A percentile compares a stretch with the other conserved stretches of the same genome.
These are phyloP conservation scores for Galemys pyrenaicus DNA, from an alignment of 2,113 vertebrate species.

Conservation along the genomic window DNA sequence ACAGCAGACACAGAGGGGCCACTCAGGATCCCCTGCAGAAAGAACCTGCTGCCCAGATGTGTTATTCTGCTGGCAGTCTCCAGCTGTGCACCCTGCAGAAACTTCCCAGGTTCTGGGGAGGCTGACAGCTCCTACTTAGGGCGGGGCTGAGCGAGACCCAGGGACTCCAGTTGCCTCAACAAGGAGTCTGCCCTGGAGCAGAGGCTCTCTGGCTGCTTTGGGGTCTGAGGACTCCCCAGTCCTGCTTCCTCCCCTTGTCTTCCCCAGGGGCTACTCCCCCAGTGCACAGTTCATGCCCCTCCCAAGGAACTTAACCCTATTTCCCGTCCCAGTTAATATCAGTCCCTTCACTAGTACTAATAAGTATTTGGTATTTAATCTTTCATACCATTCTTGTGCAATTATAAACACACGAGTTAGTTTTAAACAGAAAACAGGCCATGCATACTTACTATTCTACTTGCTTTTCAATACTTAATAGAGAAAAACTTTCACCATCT, in stretches of 20 bases:
- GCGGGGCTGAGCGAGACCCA: not conserved
- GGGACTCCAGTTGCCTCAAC: not conserved
- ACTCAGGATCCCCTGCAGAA: not conserved
- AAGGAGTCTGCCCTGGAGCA: not conserved
- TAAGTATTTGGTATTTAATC: not conserved
- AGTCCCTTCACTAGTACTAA: not conserved
- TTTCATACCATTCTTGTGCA: not conserved
- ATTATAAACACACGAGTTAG: not conserved
- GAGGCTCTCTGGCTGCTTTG: rapidly evolving
- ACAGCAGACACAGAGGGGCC: not conserved
- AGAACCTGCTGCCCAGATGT: not conserved
- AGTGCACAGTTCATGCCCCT: no score
- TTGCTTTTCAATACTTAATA: not conserved
- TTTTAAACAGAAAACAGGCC: not conserved
- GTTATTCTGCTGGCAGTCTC: no score
- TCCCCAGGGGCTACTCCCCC: not conserved
- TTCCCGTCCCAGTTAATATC: not conserved
- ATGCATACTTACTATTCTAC: not conserved
- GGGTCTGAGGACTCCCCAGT: not conserved
- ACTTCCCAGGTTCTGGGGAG: not conserved
- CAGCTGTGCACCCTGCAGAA: not conserved
- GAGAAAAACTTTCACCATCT: not conserved
- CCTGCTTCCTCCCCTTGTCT: not conserved
- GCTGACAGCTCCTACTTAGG: rapidly evolving
- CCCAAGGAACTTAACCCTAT: not conserved